phyloP scores from a whole-genome alignment of 2,888 invertebrate genomes.

The Euplexia lucipara region DNA sequence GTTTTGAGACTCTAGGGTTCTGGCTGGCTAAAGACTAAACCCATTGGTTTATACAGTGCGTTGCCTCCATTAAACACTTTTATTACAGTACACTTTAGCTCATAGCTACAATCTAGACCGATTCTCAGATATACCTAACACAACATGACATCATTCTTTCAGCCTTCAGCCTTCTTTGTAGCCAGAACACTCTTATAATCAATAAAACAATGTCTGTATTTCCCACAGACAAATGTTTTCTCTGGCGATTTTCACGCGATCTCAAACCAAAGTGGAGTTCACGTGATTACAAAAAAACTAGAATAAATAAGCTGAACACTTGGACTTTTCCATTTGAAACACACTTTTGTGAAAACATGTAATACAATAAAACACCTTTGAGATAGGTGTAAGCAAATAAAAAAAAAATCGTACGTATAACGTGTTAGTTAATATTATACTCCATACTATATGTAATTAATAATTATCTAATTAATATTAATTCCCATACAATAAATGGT shows the following conservation, averaged over 20 bases:
- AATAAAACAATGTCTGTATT: slow-evolving; percentile 8
- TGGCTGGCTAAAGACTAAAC: too few species aligned
- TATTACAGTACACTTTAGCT: slow-evolving; percentile 3
- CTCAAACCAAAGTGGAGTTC: not conserved
- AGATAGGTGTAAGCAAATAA: not conserved
- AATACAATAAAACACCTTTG: not conserved
- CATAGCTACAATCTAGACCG: not conserved
- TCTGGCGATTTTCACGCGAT: not conserved
- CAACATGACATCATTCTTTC: not conserved
- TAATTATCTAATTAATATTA: too few species aligned
- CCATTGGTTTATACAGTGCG: too few species aligned
- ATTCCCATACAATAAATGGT: too few species aligned
- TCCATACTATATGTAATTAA: too few species aligned
- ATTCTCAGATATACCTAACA: slow-evolving; percentile 2
- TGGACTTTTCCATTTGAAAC: too few species aligned
- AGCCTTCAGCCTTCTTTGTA: too few species aligned
- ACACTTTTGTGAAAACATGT: not conserved
- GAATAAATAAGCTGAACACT: not conserved
- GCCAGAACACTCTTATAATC: too few species aligned
- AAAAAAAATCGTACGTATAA: too few species aligned
- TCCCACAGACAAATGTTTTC: slow-evolving; percentile 1
- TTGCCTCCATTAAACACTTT: too few species aligned
- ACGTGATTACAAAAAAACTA: slow-evolving; percentile 15
- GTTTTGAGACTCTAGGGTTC: too few species aligned
- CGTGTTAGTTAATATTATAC: too few species aligned